Base-by-base conservation (phyloP, 92 coral and sea anemone species). In the Parazoanthus darwini region DNA sequence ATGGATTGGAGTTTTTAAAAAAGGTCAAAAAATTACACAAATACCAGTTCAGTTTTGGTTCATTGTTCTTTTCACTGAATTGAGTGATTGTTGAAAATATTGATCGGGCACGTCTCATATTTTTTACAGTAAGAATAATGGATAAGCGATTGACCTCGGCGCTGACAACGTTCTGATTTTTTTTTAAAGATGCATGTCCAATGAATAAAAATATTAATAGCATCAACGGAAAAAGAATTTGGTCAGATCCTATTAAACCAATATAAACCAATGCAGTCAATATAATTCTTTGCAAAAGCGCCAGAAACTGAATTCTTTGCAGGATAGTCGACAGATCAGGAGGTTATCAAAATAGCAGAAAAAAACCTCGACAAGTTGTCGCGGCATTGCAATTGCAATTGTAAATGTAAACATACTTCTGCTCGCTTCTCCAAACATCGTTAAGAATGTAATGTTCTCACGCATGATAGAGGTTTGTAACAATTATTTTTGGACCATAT, bases 281-380 rank as follows among this genome's bases (percentile, higher is more conserved):
- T 80, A 58, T 80, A 48, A 13, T 82, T 67, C 54, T 10, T 5
- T 6, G 15, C 37, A 18, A 70, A 44, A 72, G 23, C 42, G 5
- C n/a, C 22, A 23, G 79, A 71, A 23, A n/a, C 3, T 59, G 48
- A n/a, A 35, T 56, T 54, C 23, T 80, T 58, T 56, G 79, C 48
- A 67, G n/a, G 78, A n/a, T 39, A 22, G n/a, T 26, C 15, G 3
- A 50, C 82, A 46, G 82, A 79, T 23, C 82, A 18, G 59, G 42
- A 42, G 87, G 87, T 84, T 84, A 84, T 84, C 87, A 71, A 46
- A 84, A 84, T 18, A 84, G 67, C 6, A 54, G 51, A 73, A 48
- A 73, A 48, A 84, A 71, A 43, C 66, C 56, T 84, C 87, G 87
- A 84, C 87, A 84, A 71, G 44, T 72, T 84, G 87, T 70, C 87